phyloP scores from a whole-genome alignment of 2,797 vertebrate genomes.

The Sebastiscus albofasciatus region DNA sequence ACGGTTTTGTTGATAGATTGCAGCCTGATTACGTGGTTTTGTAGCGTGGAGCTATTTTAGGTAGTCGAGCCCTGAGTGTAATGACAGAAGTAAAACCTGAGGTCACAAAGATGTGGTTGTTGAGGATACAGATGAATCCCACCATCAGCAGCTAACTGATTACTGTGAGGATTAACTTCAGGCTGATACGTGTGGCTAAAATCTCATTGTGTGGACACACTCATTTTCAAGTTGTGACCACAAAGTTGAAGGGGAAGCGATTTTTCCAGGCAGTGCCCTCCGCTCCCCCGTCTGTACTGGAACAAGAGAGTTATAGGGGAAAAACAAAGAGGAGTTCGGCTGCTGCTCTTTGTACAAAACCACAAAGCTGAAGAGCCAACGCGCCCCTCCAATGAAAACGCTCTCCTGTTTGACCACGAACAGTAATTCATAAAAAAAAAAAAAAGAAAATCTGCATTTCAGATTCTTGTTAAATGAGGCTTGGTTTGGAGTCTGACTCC shows the following conservation, averaged over 20 bases:
- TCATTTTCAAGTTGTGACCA: conserved; percentile 54
- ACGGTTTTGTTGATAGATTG: not conserved
- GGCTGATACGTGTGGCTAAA: not conserved
- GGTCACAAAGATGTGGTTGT: not conserved
- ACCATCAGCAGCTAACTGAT: not conserved
- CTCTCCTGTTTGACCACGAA: conserved; percentile 51
- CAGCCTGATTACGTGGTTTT: not conserved
- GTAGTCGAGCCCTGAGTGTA: not conserved
- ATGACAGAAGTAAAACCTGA: conserved; percentile 11
- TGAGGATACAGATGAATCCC: not conserved
- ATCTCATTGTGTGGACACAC: conserved; percentile 51
- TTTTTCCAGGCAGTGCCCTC: conserved; percentile 67
- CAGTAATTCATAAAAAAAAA: conserved; percentile 40
- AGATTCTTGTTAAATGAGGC: conserved; percentile 69
- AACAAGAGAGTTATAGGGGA: conserved; percentile 55
- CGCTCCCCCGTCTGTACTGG: conserved; percentile 56
- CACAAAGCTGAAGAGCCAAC: conserved; percentile 60
- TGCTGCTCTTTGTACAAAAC: conserved; percentile 68
- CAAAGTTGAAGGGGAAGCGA: conserved; percentile 28
- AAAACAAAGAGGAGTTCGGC: conserved; percentile 62
- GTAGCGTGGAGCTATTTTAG: conserved; percentile 7
- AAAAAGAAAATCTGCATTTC: conserved; percentile 45
- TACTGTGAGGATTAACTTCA: not conserved
- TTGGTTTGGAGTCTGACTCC: conserved; percentile 46
- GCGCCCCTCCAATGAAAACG: conserved; percentile 63